Evolutionary conservation across 1,140 invertebrate genomes (phyloP).

Genomic region (Leptinotarsa defecta): DNA sequence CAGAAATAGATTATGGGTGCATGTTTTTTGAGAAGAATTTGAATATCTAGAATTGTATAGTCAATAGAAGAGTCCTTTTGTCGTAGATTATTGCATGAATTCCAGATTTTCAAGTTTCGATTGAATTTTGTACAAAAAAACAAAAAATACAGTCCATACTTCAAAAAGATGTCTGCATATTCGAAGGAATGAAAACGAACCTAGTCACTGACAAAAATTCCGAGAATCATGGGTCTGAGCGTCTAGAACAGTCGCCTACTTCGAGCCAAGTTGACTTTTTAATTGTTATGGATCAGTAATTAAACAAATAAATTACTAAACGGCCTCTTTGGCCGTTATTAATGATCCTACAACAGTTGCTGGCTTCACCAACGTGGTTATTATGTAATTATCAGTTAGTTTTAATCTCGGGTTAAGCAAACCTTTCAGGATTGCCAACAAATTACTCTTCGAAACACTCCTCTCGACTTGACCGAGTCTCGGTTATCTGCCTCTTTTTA

Average conservation of each 20-base stretch:
- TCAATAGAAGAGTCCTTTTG: too few species aligned
- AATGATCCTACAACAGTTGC: constrained; percentile 56
- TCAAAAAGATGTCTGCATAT: too few species aligned
- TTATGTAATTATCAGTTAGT: constrained; percentile 59
- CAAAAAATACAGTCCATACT: too few species aligned
- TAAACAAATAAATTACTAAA: constrained; percentile 59
- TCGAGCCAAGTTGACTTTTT: constrained; percentile 16
- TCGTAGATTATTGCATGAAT: too few species aligned
- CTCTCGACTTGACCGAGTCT: constrained; percentile 34
- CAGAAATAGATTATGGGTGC: too few species aligned
- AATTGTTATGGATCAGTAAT: constrained; percentile 56
- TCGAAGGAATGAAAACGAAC: too few species aligned
- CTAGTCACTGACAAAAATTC: not conserved
- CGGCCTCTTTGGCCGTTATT: constrained; percentile 53
- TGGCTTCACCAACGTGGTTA: constrained; percentile 53
- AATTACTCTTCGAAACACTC: constrained; percentile 50
- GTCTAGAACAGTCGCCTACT: not conserved
- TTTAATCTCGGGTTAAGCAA: constrained; percentile 57
- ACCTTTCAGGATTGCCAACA: constrained; percentile 54
- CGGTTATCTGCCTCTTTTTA: constrained; percentile 39
- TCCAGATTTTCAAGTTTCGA: too few species aligned
- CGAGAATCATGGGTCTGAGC: not conserved
- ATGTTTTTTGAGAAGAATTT: too few species aligned
- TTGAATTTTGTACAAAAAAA: too few species aligned
- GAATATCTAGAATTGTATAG: too few species aligned